These are phyloP conservation scores for Aporrectodea caliginosa DNA, from an alignment of 1,140 invertebrate species.

Conservation along the genomic window DNA sequence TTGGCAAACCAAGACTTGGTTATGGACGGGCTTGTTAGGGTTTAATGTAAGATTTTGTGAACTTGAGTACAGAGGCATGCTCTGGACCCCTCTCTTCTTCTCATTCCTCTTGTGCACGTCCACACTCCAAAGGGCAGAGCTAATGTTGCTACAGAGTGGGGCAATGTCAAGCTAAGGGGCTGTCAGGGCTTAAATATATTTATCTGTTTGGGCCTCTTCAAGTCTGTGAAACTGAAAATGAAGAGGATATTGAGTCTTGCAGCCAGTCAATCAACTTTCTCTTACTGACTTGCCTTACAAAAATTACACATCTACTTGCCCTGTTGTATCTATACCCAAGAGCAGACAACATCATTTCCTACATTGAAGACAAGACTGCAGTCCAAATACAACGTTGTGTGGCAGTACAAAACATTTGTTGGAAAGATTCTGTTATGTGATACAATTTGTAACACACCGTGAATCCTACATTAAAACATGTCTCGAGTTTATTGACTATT, in stretches of 20 bases:
- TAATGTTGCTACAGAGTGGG: no score
- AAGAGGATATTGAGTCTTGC: no score
- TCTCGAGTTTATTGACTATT: slow-evolving; percentile 62
- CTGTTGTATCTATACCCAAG: slow-evolving; percentile 71
- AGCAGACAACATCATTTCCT: slow-evolving; percentile 63
- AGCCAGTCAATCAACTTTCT: not conserved
- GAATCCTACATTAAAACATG: slow-evolving; percentile 64
- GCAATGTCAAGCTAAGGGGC: not conserved
- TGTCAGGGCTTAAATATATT: no score
- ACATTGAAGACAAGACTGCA: slow-evolving; percentile 51
- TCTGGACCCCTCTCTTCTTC: no score
- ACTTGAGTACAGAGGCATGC: no score
- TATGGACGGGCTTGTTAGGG: no score
- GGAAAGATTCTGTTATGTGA: slow-evolving; percentile 68
- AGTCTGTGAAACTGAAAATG: no score
- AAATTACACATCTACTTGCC: slow-evolving; percentile 59
- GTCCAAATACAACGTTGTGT: slow-evolving; percentile 62
- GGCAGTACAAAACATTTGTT: slow-evolving; percentile 61
- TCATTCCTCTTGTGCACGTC: no score
- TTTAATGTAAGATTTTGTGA: no score
- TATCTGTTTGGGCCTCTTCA: not conserved
- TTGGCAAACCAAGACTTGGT: no score
- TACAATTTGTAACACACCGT: slow-evolving; percentile 61
- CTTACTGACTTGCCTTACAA: slow-evolving; percentile 42
- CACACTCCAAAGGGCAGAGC: no score